A percentile compares a stretch with the other conserved stretches of the same genome.
phyloP scores from a whole-genome alignment of 2,113 vertebrate genomes.

The Gnathonemus longibarbis region DNA sequence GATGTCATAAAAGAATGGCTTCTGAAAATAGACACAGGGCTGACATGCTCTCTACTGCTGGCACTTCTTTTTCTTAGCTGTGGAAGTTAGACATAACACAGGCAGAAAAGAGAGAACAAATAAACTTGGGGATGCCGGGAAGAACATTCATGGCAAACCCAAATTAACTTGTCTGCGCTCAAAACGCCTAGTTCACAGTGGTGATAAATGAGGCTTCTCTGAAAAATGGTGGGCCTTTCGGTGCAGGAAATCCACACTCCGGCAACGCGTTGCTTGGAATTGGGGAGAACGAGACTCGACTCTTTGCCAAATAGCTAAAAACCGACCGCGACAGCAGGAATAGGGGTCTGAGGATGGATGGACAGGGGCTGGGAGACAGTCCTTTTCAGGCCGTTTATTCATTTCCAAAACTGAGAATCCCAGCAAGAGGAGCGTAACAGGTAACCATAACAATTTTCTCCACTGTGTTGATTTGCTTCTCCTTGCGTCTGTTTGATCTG shows the following conservation, averaged over 20 bases:
- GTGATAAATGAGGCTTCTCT: neutral
- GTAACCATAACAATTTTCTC: conserved; percentile 88
- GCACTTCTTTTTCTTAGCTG: neutral
- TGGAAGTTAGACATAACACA: neutral
- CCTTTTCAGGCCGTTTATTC: conserved; percentile 84
- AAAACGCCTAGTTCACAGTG: neutral
- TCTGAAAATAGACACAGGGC: neutral
- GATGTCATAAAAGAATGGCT: neutral
- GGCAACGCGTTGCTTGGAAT: neutral
- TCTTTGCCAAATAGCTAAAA: neutral
- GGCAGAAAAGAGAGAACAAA: neutral
- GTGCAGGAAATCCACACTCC: neutral
- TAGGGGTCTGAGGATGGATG: too few relatives aligned
- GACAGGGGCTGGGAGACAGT: conserved; percentile 65
- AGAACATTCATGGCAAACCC: neutral
- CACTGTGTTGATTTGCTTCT: conserved; percentile 83
- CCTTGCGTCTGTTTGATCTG: conserved; percentile 84
- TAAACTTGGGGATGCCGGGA: neutral
- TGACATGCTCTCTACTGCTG: neutral
- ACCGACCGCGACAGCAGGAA: neutral
- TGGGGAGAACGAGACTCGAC: neutral
- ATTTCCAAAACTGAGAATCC: conserved; percentile 85
- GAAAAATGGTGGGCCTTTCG: neutral
- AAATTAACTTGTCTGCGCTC: neutral
- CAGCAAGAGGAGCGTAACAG: conserved; percentile 80